These are phyloP conservation scores for Porites evermanni DNA, from an alignment of 92 coral and sea anemone genomes.

Conservation along the genomic window DNA sequence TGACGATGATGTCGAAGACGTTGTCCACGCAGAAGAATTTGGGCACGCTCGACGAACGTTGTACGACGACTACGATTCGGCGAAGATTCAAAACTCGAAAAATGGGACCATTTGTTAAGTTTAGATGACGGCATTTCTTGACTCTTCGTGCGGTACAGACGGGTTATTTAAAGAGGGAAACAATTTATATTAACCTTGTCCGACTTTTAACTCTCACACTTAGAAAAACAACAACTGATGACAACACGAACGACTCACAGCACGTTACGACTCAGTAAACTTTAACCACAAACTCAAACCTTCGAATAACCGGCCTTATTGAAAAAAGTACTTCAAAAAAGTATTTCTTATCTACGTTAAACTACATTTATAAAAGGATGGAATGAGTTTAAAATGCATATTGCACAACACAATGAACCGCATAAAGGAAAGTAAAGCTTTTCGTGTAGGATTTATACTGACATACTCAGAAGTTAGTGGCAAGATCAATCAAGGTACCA, in stretches of 20 bases:
- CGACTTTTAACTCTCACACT: background rate
- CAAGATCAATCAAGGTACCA: too few species aligned
- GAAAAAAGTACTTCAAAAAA: background rate
- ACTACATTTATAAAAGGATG: background rate
- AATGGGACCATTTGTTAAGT: background rate
- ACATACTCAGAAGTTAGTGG: too few species aligned
- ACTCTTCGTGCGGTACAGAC: background rate
- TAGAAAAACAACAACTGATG: background rate
- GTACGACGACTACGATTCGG: slow-evolving; percentile 11
- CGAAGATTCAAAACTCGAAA: background rate
- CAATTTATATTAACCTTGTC: background rate
- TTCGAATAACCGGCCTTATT: background rate
- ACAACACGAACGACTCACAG: background rate
- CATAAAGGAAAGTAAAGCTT: too few species aligned
- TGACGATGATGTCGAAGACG: slow-evolving; percentile 15
- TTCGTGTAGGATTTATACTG: too few species aligned
- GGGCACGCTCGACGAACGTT: slow-evolving; percentile 1
- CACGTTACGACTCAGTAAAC: background rate
- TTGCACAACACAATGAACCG: too few species aligned
- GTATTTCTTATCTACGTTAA: too few species aligned
- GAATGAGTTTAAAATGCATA: too few species aligned
- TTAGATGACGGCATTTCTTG: background rate
- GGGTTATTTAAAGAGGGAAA: background rate
- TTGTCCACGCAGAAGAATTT: slow-evolving; percentile 1
- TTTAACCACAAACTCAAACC: background rate